These are phyloP conservation scores for Marmota flaviventris DNA, from an alignment of 2,113 vertebrate genomes.

Conservation along the genomic window DNA sequence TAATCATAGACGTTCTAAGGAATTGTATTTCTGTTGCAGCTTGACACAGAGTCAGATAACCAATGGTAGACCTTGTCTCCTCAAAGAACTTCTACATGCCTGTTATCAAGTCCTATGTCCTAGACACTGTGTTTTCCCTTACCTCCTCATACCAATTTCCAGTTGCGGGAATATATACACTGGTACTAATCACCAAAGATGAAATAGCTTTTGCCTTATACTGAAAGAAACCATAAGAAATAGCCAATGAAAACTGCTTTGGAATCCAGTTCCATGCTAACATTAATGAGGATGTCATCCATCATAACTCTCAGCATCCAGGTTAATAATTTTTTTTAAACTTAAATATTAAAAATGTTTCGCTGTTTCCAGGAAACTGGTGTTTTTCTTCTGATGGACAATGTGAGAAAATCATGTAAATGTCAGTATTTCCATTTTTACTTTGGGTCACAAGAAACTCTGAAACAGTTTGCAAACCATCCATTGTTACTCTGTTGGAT, in stretches of 20 bases:
- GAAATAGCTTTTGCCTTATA: neutral
- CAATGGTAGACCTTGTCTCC: neutral
- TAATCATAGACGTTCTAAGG: neutral
- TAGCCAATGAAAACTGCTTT: neutral
- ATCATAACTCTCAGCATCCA: neutral
- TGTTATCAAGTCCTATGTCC: neutral
- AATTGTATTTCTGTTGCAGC: neutral
- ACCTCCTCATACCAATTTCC: neutral
- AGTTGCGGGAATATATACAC: neutral
- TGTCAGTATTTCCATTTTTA: slow-evolving; percentile 36
- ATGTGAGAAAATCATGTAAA: neutral
- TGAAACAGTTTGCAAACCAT: neutral
- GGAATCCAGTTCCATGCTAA: neutral
- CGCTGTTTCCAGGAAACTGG: neutral
- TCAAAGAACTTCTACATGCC: neutral
- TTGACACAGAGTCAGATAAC: neutral
- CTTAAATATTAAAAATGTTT: neutral
- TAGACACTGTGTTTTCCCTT: neutral
- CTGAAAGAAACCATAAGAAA: neutral
- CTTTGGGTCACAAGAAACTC: neutral
- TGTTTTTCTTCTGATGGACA: neutral
- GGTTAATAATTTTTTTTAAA: neutral
- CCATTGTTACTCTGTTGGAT: neutral
- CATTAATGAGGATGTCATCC: neutral
- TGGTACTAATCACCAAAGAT: neutral